These are phyloP conservation scores for Brachyopa scutellaris DNA, from an alignment of 2,888 invertebrate species.

Conservation along the genomic window DNA sequence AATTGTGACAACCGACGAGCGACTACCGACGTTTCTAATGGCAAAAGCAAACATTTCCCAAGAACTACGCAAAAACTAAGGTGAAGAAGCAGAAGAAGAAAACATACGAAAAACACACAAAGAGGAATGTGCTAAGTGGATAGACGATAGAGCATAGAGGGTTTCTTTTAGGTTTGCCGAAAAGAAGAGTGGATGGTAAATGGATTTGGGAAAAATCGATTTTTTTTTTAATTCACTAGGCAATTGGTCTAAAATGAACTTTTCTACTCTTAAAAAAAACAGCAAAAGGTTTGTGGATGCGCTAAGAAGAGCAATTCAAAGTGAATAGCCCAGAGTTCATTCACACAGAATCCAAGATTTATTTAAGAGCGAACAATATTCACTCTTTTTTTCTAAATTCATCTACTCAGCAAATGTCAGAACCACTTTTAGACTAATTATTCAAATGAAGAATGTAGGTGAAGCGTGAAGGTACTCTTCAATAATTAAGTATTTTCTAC, in stretches of 20 bases:
- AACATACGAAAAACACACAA: neutral
- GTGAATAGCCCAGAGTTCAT: neutral
- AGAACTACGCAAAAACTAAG: neutral
- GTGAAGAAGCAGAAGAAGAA: neutral
- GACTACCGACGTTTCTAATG: constrained; percentile 36
- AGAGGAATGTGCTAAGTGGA: neutral
- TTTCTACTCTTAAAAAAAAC: neutral
- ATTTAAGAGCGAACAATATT: constrained; percentile 2
- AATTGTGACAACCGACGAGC: no score
- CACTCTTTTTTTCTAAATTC: no score
- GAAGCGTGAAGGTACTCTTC: no score
- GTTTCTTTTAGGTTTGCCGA: no score
- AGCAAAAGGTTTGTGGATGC: neutral
- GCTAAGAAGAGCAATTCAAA: neutral
- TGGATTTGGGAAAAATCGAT: constrained; percentile 44
- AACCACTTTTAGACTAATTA: constrained; percentile 1
- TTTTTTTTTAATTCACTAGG: no score
- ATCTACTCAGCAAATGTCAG: neutral
- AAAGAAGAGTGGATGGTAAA: constrained; percentile 17
- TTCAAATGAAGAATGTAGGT: no score
- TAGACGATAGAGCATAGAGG: no score
- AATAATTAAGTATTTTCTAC: no score
- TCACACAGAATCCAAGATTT: neutral
- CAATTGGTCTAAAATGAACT: constrained; percentile 53
- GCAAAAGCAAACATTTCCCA: constrained; percentile 39